Evolutionary conservation across 2,113 vertebrate species (phyloP).

Genomic region (Calyptommatus sinebrachiatus): DNA sequence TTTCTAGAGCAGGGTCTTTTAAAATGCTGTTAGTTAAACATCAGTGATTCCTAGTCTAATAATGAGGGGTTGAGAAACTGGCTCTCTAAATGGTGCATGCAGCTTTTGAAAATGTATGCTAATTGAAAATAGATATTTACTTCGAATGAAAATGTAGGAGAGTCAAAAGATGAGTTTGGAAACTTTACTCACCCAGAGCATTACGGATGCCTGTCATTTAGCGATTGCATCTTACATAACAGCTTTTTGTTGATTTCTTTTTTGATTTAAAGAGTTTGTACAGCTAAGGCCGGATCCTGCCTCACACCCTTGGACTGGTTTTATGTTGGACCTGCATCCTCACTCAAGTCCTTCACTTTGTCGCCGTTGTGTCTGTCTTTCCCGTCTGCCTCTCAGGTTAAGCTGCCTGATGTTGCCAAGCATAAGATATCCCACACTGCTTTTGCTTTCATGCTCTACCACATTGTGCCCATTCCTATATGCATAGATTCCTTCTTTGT

Average conservation of each 20-base stretch:
- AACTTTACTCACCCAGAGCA: conserved; percentile 10
- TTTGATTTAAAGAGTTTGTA: no score
- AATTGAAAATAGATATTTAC: conserved; percentile 71
- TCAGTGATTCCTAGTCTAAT: conserved; percentile 62
- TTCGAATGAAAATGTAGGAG: conserved; percentile 67
- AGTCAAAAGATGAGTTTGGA: conserved; percentile 54
- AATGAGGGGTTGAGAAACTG: conserved; percentile 65
- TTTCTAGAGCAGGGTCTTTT: conserved; percentile 35
- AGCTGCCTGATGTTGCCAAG: no score
- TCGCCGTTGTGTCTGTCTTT: no score
- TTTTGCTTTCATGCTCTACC: no score
- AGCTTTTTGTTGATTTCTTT: background rate
- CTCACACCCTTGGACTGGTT: no score
- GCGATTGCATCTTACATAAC: background rate
- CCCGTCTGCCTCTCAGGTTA: no score
- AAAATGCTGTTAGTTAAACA: conserved; percentile 64
- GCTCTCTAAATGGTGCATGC: conserved; percentile 63
- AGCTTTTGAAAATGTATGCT: conserved; percentile 59
- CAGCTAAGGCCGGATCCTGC: no score
- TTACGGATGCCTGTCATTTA: background rate
- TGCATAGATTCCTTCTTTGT: no score
- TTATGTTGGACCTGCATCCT: no score
- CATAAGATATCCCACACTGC: no score
- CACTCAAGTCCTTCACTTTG: no score
- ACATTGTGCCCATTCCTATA: no score